Base-by-base conservation (phyloP, 2,888 invertebrate genomes). In the Conistra vaccinii region DNA sequence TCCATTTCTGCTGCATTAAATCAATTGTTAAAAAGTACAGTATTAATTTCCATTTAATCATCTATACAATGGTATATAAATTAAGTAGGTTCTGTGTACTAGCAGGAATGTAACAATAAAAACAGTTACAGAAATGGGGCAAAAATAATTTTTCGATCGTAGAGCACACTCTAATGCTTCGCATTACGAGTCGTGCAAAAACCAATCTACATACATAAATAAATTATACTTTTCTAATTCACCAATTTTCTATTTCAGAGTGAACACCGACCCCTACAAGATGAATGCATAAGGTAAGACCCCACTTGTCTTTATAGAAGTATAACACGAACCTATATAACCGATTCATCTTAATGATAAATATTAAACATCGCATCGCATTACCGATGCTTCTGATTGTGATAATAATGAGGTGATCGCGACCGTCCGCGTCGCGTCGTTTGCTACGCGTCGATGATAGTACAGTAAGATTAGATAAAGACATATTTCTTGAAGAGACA, bases 281-380 rank as follows among this genome's bases (percentile, higher is more conserved):
- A 92, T 92, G 92, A 80, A 80, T 86, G 78, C 80, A 85, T 92
- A 92, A 92, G 92, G 92, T 92, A 87, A 85, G 85, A 39, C 6
- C 9, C 2, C 10, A 39, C 17, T 26, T 73, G 45, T 67, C 14
- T 26, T 26, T 6, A 39, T 51, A 20, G 5, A 76, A 61, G 3
- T n/a, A n/a, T 29, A 57, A 42, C 26, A 63, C 35, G 14, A 48
- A n/a, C 57, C 20, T 48, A 29, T 0, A 45, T 29, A 66, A 65
- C 3, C 45, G 42, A 69, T 84, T 69, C 17, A 62, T 75, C 58
- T 76, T 68, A 35, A 23, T 55, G 39, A 63, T 51, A 76, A 57
- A 68, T 70, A 39, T 73, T 20, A 74, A 58, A 26, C 63, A 66
- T 76, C 70, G 26, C 42, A 42, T 73, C 32, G 32, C 29, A 65